Conservation (phyloP, 2,113 vertebrate species). For the Ellobius talpinus region DNA sequence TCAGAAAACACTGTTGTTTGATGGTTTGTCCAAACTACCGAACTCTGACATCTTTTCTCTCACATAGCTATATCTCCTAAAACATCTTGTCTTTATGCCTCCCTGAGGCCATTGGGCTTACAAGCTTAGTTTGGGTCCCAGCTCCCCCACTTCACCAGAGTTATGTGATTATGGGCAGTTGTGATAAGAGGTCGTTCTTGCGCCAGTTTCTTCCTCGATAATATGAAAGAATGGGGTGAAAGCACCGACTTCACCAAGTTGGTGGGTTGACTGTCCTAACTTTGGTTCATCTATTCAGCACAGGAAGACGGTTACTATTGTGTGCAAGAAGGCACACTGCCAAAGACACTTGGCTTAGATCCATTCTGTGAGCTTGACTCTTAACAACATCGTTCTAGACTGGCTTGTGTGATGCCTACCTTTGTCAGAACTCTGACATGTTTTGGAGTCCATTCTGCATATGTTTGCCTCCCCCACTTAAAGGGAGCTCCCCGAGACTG, state of each 20-base stretch:
- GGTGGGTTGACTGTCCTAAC: not conserved
- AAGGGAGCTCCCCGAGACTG: not conserved
- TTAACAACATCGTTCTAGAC: not conserved
- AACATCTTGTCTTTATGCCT: not conserved
- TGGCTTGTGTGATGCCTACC: not conserved
- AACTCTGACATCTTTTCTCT: not conserved
- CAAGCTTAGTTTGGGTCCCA: not conserved
- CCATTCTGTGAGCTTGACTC: not conserved
- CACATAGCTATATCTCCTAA: not conserved
- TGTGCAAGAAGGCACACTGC: not conserved
- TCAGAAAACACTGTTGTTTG: not conserved
- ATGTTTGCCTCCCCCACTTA: not conserved
- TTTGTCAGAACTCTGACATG: not conserved
- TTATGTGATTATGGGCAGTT: not conserved
- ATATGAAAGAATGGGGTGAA: not conserved
- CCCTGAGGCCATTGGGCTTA: not conserved
- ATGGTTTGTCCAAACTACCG: not conserved
- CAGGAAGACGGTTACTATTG: not conserved
- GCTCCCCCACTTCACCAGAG: not conserved
- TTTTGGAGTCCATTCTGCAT: not conserved
- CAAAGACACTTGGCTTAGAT: not conserved
- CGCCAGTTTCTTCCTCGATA: constrained; percentile 22
- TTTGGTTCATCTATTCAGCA: not conserved
- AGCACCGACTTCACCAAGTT: not conserved
- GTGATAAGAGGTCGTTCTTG: not conserved